Conservation (phyloP, 2,888 invertebrate species). For the Bedellia somnulentella region DNA sequence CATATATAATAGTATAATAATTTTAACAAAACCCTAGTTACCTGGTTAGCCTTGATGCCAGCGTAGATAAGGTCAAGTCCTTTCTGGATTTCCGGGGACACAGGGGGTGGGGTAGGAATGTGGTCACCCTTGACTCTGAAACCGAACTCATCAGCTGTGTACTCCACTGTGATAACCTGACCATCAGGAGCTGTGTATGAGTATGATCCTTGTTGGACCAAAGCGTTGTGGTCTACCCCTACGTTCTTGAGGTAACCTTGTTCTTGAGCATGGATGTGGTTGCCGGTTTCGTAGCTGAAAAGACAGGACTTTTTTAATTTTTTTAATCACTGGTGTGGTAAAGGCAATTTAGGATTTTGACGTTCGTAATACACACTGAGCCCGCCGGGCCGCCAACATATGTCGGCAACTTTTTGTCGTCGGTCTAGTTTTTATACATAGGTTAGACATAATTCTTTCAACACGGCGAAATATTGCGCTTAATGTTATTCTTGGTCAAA, state of each 20-base stretch:
- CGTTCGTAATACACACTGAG: no score
- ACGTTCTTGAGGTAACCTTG: constrained; percentile 72
- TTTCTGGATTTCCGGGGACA: constrained; percentile 83
- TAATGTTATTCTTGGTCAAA: no score
- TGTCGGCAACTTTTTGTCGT: no score
- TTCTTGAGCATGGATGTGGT: constrained; percentile 78
- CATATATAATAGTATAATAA: no score
- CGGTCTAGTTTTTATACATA: no score
- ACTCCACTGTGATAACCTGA: constrained; percentile 71
- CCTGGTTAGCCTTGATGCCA: constrained; percentile 67
- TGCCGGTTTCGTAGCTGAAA: constrained; percentile 78
- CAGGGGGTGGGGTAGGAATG: constrained; percentile 81
- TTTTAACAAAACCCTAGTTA: no score
- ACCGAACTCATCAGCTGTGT: constrained; percentile 81
- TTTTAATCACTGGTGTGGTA: background rate
- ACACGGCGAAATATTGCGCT: no score
- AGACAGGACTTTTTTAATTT: background rate
- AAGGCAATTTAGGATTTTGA: background rate
- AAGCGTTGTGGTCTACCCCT: constrained; percentile 68
- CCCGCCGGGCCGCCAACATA: no score
- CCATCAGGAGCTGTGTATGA: constrained; percentile 80
- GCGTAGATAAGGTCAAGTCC: constrained; percentile 85
- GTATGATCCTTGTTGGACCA: constrained; percentile 79
- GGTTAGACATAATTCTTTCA: no score
- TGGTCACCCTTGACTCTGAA: constrained; percentile 82